Percentiles rank a stretch among this genome's conserved stretches.
Evolutionary conservation across 2,797 vertebrate species (phyloP).

Genomic region (Eurystomus glaucurus): DNA sequence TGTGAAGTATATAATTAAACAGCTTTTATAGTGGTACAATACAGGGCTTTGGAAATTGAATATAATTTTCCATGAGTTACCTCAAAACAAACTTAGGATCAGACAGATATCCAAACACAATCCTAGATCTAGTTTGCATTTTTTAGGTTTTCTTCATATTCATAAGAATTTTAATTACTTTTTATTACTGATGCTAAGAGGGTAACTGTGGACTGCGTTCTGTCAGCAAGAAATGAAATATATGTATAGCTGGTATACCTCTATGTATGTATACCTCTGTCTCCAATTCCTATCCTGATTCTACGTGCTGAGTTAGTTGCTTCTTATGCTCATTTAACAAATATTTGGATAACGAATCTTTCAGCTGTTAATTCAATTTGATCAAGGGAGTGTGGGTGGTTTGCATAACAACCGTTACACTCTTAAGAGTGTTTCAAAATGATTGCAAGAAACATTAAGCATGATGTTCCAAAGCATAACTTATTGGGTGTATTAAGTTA

Average conservation of each 20-base stretch:
- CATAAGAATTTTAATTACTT: not conserved
- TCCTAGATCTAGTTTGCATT: not conserved
- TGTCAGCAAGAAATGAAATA: not conserved
- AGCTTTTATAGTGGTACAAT: not conserved
- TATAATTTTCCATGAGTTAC: not conserved
- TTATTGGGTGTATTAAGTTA: not conserved
- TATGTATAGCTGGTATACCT: not conserved
- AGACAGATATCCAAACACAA: not conserved
- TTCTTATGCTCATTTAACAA: not conserved
- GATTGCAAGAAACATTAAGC: constrained; percentile 27
- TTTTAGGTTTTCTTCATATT: not conserved
- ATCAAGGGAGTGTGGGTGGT: not conserved
- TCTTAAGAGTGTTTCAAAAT: constrained; percentile 11
- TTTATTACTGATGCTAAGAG: not conserved
- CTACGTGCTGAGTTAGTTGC: not conserved
- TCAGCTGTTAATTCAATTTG: constrained; percentile 18
- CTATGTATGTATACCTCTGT: not conserved
- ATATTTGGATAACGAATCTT: not conserved
- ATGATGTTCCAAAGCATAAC: not conserved
- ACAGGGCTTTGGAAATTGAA: not conserved
- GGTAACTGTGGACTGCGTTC: not conserved
- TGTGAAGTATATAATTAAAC: not conserved
- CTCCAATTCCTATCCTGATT: not conserved
- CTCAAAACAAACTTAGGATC: not conserved
- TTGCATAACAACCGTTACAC: constrained; percentile 37